These are phyloP conservation scores for Pemphredon lugubris DNA, from an alignment of 2,888 invertebrate genomes.

Conservation along the genomic window DNA sequence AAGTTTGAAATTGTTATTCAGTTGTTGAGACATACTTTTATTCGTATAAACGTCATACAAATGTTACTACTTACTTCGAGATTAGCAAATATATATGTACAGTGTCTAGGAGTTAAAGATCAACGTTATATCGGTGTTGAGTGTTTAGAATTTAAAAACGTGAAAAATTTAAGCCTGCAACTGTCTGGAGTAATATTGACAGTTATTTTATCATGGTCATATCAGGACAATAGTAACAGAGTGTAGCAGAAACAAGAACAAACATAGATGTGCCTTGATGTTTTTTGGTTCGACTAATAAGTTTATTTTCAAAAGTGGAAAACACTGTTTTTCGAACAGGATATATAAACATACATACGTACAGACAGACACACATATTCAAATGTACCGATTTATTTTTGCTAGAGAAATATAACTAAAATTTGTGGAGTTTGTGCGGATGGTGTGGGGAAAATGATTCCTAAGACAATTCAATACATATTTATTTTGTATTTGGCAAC, in stretches of 20 bases:
- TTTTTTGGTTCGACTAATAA: constrained; percentile 66
- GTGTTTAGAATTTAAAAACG: constrained; percentile 46
- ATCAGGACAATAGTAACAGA: constrained; percentile 54
- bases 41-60: constrained; percentile 41
- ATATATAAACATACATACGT: no score
- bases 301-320: constrained; percentile 55
- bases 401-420: constrained; percentile 5
- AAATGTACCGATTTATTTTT: not conserved
- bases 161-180: constrained; percentile 43
- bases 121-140: constrained; percentile 53
- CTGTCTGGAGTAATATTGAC: constrained; percentile 31
- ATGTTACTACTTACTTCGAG: constrained; percentile 29
- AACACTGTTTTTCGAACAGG: no score
- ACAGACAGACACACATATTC: no score
- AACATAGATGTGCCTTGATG: constrained; percentile 71
- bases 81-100: constrained; percentile 34
- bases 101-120: constrained; percentile 32
- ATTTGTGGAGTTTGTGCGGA: not conserved
- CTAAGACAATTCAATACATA: constrained; percentile 45
- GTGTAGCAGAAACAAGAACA: constrained; percentile 46
- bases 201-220: constrained; percentile 35
- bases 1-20: constrained; percentile 27
- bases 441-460: constrained; percentile 4
- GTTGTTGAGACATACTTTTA: constrained; percentile 29
- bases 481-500: constrained; percentile 71